Evolutionary conservation across 2,797 vertebrate genomes (phyloP).

Genomic region (Brachyalestes nurse): DNA sequence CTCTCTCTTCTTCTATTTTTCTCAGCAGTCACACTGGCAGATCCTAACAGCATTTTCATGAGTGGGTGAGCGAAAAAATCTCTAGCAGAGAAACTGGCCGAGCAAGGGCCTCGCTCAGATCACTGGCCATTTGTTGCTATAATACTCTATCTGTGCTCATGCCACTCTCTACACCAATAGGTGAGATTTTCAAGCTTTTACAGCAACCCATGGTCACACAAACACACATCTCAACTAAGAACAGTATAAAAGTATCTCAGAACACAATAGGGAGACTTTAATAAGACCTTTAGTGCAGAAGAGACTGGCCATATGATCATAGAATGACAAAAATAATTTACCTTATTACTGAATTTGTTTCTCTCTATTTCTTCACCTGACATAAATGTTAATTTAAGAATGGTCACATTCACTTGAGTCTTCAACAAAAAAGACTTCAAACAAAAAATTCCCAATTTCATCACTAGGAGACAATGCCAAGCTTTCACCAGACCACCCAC

Average conservation of each 20-base stretch:
- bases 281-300: not conserved
- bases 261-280: not conserved
- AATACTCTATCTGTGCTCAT: not conserved
- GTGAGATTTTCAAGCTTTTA: not conserved
- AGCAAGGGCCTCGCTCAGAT: not conserved
- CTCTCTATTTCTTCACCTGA: not conserved
- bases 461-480: not conserved
- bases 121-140: constrained; percentile 4
- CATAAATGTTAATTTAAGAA: not conserved
- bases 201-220: constrained; percentile 25
- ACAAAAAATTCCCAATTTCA: not conserved
- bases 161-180: not conserved
- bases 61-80: constrained; percentile 34
- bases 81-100: constrained; percentile 17
- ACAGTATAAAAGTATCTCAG: not conserved
- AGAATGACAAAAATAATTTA: not conserved
- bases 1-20: not conserved
- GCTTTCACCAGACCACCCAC: constrained; percentile 1
- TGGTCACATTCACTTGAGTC: not conserved
- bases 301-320: not conserved
- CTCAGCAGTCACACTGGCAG: constrained; percentile 14
- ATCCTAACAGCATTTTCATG: constrained; percentile 30
- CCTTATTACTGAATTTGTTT: not conserved
- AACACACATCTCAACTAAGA: not conserved
- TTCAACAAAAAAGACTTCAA: not conserved